Percentiles rank a stretch among this genome's conserved stretches.
These are phyloP conservation scores for Erinaceus europaeus DNA, from an alignment of 2,113 vertebrate genomes.

Conservation along the genomic window DNA sequence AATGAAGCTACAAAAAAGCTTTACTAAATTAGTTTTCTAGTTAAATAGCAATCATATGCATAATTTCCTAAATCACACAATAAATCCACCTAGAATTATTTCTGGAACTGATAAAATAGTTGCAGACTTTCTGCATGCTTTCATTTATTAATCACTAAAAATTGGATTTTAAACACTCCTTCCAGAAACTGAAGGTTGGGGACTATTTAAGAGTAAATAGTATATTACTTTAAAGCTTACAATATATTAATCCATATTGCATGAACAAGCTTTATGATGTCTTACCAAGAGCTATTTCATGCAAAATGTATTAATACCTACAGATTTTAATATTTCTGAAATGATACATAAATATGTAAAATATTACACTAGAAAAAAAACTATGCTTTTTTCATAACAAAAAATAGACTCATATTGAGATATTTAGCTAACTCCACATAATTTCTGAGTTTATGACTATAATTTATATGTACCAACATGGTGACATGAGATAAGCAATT, in stretches of 20 bases:
- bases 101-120: neutral
- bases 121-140: neutral
- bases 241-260: neutral
- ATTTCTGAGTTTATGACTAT: neutral
- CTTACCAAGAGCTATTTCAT: neutral
- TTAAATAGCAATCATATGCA: neutral
- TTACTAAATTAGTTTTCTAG: neutral
- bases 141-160: neutral
- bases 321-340: neutral
- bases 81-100: slow-evolving; percentile 48
- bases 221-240: neutral
- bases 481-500: neutral
- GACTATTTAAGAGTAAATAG: slow-evolving; percentile 44
- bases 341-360: neutral
- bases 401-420: neutral
- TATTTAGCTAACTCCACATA: neutral
- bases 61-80: slow-evolving; percentile 48
- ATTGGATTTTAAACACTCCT: slow-evolving; percentile 36
- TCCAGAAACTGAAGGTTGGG: neutral
- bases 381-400: neutral
- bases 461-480: neutral
- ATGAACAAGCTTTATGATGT: neutral
- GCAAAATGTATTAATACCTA: neutral
- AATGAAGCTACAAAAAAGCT: slow-evolving; percentile 11
- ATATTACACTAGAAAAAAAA: neutral